These are phyloP conservation scores for Cephalopterus ornatus DNA, from an alignment of 2,113 vertebrate genomes.

Conservation along the genomic window DNA sequence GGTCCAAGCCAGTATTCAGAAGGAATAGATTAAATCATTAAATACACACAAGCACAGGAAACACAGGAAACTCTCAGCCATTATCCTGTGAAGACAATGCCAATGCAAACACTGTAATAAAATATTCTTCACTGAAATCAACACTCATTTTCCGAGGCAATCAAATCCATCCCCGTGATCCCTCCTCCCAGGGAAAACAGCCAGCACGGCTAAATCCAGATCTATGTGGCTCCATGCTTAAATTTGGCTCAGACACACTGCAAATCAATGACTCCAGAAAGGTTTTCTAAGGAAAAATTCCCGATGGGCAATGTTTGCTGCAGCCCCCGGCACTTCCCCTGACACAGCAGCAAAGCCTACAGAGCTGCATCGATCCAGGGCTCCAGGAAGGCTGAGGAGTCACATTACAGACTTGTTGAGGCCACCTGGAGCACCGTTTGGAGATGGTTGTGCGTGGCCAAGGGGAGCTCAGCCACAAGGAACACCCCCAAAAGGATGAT, in stretches of 20 bases:
- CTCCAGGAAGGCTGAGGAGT: not conserved
- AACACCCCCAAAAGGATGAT: not conserved
- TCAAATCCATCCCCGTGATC: constrained; percentile 45
- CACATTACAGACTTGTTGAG: not conserved
- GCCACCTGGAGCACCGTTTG: not conserved
- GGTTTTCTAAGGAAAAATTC: constrained; percentile 2
- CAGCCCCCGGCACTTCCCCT: not conserved
- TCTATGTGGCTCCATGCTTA: constrained; percentile 1
- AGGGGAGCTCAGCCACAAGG: not conserved
- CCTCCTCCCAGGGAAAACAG: constrained; percentile 52
- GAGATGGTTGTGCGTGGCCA: fast-evolving
- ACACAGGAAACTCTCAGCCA: constrained; percentile 46
- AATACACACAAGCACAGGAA: constrained; percentile 42
- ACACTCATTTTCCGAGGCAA: constrained; percentile 57
- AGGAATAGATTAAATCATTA: constrained; percentile 51
- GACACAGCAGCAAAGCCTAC: not conserved
- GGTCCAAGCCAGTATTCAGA: not conserved
- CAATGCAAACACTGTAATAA: constrained; percentile 60
- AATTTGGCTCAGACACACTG: not conserved
- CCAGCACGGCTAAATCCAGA: constrained; percentile 28
- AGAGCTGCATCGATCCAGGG: not conserved
- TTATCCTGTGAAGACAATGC: constrained; percentile 37
- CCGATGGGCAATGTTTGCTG: not conserved
- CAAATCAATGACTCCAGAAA: constrained; percentile 23
- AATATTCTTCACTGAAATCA: constrained; percentile 64